Conservation (phyloP, 2,888 invertebrate genomes). For the Sphaerophoria rueppellii region DNA sequence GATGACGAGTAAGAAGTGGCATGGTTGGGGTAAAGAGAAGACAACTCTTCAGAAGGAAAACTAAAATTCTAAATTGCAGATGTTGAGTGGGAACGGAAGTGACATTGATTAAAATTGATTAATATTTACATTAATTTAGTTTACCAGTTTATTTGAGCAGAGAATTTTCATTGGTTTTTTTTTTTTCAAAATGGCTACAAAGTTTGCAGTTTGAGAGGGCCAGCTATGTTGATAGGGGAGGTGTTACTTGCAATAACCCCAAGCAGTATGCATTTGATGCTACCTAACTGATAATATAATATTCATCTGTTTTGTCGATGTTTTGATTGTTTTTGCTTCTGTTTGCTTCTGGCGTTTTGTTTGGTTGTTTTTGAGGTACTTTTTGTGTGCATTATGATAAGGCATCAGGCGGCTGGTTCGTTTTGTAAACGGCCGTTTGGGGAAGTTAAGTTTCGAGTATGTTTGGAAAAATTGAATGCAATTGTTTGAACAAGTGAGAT, state of each 20-base stretch:
- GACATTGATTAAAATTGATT: conserved; percentile 74
- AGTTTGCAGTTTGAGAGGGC: background rate
- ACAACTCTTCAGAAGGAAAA: background rate
- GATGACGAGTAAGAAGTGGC: background rate
- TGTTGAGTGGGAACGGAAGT: conserved; percentile 62
- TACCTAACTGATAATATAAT: conserved; percentile 67
- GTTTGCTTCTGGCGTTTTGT: conserved; percentile 41
- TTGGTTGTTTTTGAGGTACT: conserved; percentile 31
- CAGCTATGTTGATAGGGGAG: background rate
- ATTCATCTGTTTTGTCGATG: conserved; percentile 61
- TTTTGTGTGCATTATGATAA: background rate
- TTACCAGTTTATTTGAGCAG: conserved; percentile 69
- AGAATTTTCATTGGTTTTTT: conserved; percentile 54
- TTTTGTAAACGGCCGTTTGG: conserved; percentile 12
- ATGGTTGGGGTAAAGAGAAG: background rate
- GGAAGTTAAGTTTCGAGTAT: conserved; percentile 42
- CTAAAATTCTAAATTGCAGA: conserved; percentile 58
- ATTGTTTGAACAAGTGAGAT: conserved; percentile 33
- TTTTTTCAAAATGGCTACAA: background rate
- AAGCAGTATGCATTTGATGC: conserved; percentile 72
- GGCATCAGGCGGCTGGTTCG: background rate
- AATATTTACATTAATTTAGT: conserved; percentile 74
- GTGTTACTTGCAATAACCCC: background rate
- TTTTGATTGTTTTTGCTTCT: conserved; percentile 61
- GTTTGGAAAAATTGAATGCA: conserved; percentile 41